Conservation (phyloP, 2,797 vertebrate species). For the Chelon auratus region DNA sequence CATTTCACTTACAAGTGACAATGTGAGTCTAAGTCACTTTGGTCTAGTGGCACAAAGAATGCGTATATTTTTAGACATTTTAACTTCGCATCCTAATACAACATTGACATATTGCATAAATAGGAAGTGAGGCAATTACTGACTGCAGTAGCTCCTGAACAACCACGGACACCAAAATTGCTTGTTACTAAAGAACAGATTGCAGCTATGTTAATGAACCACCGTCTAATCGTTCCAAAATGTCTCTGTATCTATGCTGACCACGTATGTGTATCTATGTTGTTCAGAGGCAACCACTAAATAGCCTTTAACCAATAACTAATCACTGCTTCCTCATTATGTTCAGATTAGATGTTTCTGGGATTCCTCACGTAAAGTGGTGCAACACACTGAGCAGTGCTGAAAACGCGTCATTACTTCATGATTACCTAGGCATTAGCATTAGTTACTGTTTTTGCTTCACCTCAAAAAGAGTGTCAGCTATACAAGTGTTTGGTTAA, state of each 20-base stretch:
- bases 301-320: conserved; percentile 22
- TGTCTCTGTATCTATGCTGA: conserved; percentile 8
- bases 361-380: conserved; percentile 25
- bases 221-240: conserved; percentile 1
- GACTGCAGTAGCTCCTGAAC: background rate
- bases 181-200: background rate
- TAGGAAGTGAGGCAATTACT: background rate
- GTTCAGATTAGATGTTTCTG: conserved; percentile 22
- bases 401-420: conserved; percentile 21
- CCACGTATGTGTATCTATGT: conserved; percentile 1
- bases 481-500: background rate
- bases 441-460: background rate
- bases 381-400: conserved; percentile 12
- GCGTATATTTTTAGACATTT: background rate
- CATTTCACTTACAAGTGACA: conserved; percentile 48
- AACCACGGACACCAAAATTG: background rate
- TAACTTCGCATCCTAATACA: background rate
- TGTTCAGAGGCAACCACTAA: conserved; percentile 29
- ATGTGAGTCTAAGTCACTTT: conserved; percentile 26
- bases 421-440: conserved; percentile 17
- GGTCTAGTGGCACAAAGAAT: conserved; percentile 24
- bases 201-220: conserved; percentile 16
- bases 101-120: background rate
- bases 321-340: conserved; percentile 29
- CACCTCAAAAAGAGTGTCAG: background rate